Percentiles rank a stretch among this genome's conserved stretches.
Evolutionary conservation across 2,888 invertebrate genomes (phyloP).

Genomic region (Stenoptilia bipunctidactyla): DNA sequence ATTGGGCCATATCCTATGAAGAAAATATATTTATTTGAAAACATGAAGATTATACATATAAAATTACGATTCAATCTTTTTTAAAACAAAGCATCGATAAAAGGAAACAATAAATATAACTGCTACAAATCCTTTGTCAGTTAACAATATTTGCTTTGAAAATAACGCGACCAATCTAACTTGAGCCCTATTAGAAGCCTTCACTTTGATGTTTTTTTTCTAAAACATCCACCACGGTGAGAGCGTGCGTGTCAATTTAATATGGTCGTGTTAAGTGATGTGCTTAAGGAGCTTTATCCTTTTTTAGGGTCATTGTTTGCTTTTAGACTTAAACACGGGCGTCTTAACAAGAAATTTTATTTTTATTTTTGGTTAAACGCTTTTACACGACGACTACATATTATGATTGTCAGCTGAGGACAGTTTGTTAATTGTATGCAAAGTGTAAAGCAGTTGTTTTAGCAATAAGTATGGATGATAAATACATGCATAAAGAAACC

Average conservation of each 20-base stretch:
- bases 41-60: too few species aligned
- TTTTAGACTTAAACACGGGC: slow-evolving; percentile 46
- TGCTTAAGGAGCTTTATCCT: slow-evolving; percentile 59
- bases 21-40: too few species aligned
- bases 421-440: too few species aligned
- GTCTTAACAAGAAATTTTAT: slow-evolving; percentile 44
- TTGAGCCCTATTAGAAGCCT: slow-evolving; percentile 25
- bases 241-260: slow-evolving; percentile 28
- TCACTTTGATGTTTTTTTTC: slow-evolving; percentile 16
- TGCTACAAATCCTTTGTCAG: slow-evolving; percentile 52
- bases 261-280: slow-evolving; percentile 54
- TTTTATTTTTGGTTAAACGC: neutral
- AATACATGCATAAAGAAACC: too few species aligned
- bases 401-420: too few species aligned
- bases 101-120: too few species aligned
- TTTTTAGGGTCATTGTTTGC: slow-evolving; percentile 59
- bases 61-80: too few species aligned
- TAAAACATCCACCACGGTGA: slow-evolving; percentile 12
- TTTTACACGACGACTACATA: neutral
- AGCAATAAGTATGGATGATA: too few species aligned
- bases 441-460: too few species aligned
- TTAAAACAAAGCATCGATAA: too few species aligned
- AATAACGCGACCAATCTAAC: slow-evolving; percentile 38
- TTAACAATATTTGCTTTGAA: slow-evolving; percentile 39
- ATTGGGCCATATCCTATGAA: too few species aligned